Percentiles rank a stretch among this genome's conserved stretches.
Evolutionary conservation across 2,797 vertebrate species (phyloP).

Genomic region (Percopsis omiscomaycus): DNA sequence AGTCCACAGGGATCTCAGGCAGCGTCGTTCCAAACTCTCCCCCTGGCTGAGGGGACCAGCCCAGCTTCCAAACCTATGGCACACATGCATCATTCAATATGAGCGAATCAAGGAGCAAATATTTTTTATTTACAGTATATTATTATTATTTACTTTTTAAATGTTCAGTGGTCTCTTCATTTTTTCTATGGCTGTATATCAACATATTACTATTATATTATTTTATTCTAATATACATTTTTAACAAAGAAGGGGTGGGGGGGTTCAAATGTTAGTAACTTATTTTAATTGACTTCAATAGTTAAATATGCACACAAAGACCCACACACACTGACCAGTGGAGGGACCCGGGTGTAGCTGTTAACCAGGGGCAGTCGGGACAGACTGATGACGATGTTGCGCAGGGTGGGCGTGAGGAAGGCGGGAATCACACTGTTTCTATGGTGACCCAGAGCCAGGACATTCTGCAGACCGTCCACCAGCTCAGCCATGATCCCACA

Average conservation of each 20-base stretch:
- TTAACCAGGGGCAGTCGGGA: slow-evolving; percentile 94
- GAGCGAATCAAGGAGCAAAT: background rate
- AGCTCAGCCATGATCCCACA: slow-evolving; percentile 92
- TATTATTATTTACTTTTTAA: too few relatives aligned
- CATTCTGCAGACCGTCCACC: slow-evolving; percentile 88
- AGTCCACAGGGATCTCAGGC: slow-evolving; percentile 96
- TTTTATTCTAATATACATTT: too few relatives aligned
- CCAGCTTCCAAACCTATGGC: slow-evolving; percentile 94
- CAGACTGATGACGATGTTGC: slow-evolving; percentile 91
- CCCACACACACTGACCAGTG: slow-evolving; percentile 81
- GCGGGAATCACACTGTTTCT: slow-evolving; percentile 82
- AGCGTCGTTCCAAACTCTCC: slow-evolving; percentile 91
- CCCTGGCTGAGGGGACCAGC: slow-evolving; percentile 91
- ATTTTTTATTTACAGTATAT: background rate
- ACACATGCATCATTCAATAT: background rate
- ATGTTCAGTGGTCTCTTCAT: too few relatives aligned
- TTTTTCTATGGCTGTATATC: background rate
- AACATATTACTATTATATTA: background rate
- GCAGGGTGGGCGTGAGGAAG: slow-evolving; percentile 89
- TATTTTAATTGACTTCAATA: too few relatives aligned
- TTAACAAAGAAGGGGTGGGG: too few relatives aligned
- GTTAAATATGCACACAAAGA: slow-evolving; percentile 16
- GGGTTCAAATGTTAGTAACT: too few relatives aligned
- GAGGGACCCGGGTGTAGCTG: slow-evolving; percentile 92
- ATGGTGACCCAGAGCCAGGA: slow-evolving; percentile 85